Evolutionary conservation across 2,113 vertebrate species (phyloP), one percentile per base, ranked within the genome.

Genomic region (Ceratotherium simum): DNA sequence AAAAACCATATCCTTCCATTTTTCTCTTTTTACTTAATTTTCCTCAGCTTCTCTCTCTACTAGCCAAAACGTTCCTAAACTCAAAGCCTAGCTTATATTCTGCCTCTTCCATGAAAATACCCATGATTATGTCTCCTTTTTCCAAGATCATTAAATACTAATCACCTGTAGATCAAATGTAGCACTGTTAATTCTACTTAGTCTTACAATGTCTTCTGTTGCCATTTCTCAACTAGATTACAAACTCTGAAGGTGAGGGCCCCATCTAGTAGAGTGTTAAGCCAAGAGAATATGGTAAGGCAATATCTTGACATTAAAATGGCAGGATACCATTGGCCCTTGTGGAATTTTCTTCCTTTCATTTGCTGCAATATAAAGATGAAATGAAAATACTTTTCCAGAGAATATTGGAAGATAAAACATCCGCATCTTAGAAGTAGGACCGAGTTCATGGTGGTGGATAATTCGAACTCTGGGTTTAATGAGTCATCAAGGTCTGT

Each of bases 251-350:
- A 29, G 60, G 58, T 46, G 42, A 33, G 20, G 6, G 72, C 14
- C 14, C 10, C 0, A 0, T n/a, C n/a, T 13, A 3, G 10, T n/a
- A 36, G 42, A 56, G 29, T 2, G 8, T 13, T 46, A 46, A 12
- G 12, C 23, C 39, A 29, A 21, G 5, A 21, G 27, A 42, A 12
- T 13, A 3, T 51, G 58, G 70, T 46, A 16, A 51, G 83, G 14
- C 36, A 25, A 39, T 20, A 6, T 27, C 14, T 23, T 58, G 29
- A 9, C 21, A 0, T 58, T 56, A 69, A 51, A 31, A 51, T 2
- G 5, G 7, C 12, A 31, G 33, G 23, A 0, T 4, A 31, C 16
- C 54, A 51, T 46, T 23, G 29, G 11, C 7, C 1, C 11, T 7
- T 51, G 25, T 51, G 27, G 23, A 51, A 54, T 64, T 23, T 54